A percentile compares a stretch with the other conserved stretches of the same genome.
Conservation (phyloP, 1,140 invertebrate species). For the Onthophagus taurus region DNA sequence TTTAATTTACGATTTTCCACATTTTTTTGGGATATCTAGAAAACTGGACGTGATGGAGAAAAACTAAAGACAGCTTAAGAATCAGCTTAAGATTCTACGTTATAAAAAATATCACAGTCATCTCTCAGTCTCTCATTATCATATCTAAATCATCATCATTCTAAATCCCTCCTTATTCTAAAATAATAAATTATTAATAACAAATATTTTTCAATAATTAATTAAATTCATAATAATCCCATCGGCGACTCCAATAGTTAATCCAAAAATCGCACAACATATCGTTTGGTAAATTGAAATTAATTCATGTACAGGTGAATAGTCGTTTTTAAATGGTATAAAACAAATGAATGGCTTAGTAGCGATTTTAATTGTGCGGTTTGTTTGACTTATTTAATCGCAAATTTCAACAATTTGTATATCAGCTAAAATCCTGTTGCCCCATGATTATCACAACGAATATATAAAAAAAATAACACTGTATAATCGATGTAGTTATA, state of each 20-base stretch:
- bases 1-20: conserved; percentile 39
- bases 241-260: conserved; percentile 14
- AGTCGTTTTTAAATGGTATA: conserved; percentile 11
- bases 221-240: conserved; percentile 7
- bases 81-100: too few species aligned
- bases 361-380: conserved; percentile 7
- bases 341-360: conserved; percentile 13
- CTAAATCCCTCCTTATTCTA: too few species aligned
- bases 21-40: too few species aligned
- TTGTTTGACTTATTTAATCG: too few species aligned
- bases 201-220: background rate
- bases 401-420: too few species aligned
- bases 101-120: too few species aligned
- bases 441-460: conserved; percentile 1
- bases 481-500: conserved; percentile 8
- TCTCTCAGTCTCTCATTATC: too few species aligned
- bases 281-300: conserved; percentile 9
- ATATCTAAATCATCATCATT: too few species aligned
- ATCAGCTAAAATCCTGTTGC: too few species aligned
- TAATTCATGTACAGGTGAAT: conserved; percentile 14
- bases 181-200: background rate
- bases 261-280: conserved; percentile 8
- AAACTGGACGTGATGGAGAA: too few species aligned
- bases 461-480: conserved; percentile 8
- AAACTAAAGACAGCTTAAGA: too few species aligned